phyloP scores from a whole-genome alignment of 2,113 vertebrate species.

The Melanostigma gelatinosum region DNA sequence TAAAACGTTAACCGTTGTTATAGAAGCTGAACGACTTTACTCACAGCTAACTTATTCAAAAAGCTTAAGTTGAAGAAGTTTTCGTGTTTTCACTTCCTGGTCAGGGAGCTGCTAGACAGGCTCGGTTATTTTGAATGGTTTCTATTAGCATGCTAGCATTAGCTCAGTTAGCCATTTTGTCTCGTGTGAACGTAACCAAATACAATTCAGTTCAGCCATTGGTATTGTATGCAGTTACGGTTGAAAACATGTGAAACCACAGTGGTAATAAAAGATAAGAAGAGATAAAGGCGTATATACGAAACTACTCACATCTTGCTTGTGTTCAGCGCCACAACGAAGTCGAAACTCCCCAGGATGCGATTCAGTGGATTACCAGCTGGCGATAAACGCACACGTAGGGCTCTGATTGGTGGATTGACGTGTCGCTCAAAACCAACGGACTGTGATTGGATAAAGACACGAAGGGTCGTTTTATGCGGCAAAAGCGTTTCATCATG shows the following conservation, averaged over 20 bases:
- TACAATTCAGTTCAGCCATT: not conserved
- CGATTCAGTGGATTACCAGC: not conserved
- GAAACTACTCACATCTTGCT: slow-evolving; percentile 34
- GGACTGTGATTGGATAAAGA: slow-evolving; percentile 34
- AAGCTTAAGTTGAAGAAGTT: not conserved
- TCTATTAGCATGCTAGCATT: not conserved
- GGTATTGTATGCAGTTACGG: rapidly evolving
- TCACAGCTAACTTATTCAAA: not conserved
- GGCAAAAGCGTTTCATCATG: not conserved
- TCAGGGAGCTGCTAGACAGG: slow-evolving; percentile 2
- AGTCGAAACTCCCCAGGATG: slow-evolving; percentile 29
- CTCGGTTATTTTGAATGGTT: not conserved
- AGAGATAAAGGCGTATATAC: rapidly evolving
- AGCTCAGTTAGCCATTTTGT: slow-evolving; percentile 18
- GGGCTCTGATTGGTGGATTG: slow-evolving; percentile 47
- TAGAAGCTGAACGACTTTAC: rapidly evolving
- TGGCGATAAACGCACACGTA: not conserved
- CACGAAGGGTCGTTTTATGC: not conserved
- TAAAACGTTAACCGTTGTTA: rapidly evolving
- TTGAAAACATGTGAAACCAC: rapidly evolving
- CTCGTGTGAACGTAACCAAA: not conserved
- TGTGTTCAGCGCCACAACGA: not conserved
- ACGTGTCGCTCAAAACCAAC: not conserved
- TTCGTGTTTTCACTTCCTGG: slow-evolving; percentile 40
- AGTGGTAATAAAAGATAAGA: rapidly evolving